Conservation (phyloP, 2,888 invertebrate genomes). For the Anaspis maculata region DNA sequence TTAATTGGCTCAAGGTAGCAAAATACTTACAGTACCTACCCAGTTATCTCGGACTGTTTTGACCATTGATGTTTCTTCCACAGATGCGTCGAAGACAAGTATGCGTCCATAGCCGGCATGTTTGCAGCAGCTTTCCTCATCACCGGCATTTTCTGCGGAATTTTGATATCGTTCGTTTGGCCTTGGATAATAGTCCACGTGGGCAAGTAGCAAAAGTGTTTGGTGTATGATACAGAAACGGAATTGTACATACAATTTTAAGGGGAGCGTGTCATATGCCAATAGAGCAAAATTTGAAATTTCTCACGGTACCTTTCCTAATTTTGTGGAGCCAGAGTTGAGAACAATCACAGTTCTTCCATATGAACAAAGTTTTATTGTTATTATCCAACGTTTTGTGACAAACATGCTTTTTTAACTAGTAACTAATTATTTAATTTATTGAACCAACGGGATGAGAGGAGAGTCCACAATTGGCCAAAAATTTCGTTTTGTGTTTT, state of each 20-base stretch:
- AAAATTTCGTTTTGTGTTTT: too few relatives aligned
- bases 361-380: constrained; percentile 11
- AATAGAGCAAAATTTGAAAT: constrained; percentile 8
- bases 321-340: not conserved
- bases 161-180: constrained; percentile 64
- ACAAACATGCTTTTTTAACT: constrained; percentile 3
- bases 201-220: constrained; percentile 42
- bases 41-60: too few relatives aligned
- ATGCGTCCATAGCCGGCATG: constrained; percentile 89
- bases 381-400: constrained; percentile 2
- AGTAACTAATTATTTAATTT: too few relatives aligned
- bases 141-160: constrained; percentile 80
- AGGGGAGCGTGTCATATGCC: constrained; percentile 28
- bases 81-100: constrained; percentile 73
- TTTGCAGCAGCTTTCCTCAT: constrained; percentile 89
- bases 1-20: too few relatives aligned
- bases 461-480: too few relatives aligned
- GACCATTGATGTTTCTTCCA: too few relatives aligned
- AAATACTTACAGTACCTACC: too few relatives aligned
- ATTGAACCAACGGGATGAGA: too few relatives aligned
- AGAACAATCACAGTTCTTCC: constrained; percentile 26
- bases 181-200: constrained; percentile 51
- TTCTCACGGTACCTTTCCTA: constrained; percentile 1
- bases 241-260: constrained; percentile 32
- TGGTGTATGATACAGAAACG: constrained; percentile 40